These are phyloP conservation scores for Thymelicus sylvestris DNA, from an alignment of 2,888 invertebrate genomes.

Conservation along the genomic window DNA sequence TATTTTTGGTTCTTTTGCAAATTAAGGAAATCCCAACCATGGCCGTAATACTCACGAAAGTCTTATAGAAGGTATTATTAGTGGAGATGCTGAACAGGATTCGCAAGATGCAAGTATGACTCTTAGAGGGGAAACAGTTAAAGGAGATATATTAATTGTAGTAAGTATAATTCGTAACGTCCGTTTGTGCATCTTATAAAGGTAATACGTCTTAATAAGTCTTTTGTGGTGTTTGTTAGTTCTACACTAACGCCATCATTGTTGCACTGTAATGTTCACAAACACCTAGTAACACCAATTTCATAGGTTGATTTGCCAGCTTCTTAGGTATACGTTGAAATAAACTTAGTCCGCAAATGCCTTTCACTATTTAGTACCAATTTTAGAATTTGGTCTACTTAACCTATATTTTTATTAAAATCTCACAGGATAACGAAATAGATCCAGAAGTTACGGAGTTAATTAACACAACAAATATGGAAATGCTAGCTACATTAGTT, in stretches of 20 bases:
- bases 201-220: conserved; percentile 73
- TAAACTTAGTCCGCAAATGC: conserved; percentile 62
- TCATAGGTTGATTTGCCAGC: conserved; percentile 80
- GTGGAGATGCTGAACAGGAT: conserved; percentile 76
- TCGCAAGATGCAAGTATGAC: conserved; percentile 79
- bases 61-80: conserved; percentile 80
- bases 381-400: not conserved
- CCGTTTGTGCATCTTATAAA: conserved; percentile 51
- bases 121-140: conserved; percentile 67
- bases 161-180: conserved; percentile 73
- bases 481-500: conserved; percentile 94
- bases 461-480: conserved; percentile 92
- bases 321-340: conserved; percentile 71
- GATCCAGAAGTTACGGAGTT: conserved; percentile 88
- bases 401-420: conserved; percentile 25
- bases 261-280: conserved; percentile 75
- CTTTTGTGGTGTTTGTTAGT: conserved; percentile 79
- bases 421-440: conserved; percentile 78
- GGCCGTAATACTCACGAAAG: conserved; percentile 77
- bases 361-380: conserved; percentile 44
- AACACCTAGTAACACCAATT: conserved; percentile 70
- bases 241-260: conserved; percentile 66
- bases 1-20: conserved; percentile 83
- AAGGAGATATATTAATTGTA: conserved; percentile 72
- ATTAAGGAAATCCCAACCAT: conserved; percentile 79